A percentile compares a stretch with the other conserved stretches of the same genome.
These are phyloP conservation scores for Eospalax fontanierii DNA, from an alignment of 2,797 vertebrate species.

Conservation along the genomic window DNA sequence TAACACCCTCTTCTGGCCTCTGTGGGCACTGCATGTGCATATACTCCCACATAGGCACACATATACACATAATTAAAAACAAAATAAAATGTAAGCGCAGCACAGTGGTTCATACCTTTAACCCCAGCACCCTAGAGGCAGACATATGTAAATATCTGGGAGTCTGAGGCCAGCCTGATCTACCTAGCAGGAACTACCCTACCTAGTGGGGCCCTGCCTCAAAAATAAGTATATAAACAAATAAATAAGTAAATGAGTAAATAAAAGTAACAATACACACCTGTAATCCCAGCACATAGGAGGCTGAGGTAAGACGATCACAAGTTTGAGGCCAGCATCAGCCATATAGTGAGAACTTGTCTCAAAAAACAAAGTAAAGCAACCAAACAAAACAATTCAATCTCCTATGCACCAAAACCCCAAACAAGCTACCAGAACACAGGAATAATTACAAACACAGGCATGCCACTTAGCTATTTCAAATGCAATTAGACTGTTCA, in stretches of 20 bases:
- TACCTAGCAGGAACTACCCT: too few species aligned
- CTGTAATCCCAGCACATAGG: not conserved
- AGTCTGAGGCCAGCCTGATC: too few species aligned
- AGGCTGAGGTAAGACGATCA: not conserved
- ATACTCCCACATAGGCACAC: not conserved
- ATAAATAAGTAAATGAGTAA: not conserved
- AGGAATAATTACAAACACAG: not conserved
- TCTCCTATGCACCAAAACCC: not conserved
- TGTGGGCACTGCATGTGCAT: not conserved
- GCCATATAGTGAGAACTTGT: not conserved
- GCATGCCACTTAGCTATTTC: not conserved
- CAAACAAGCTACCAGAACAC: not conserved
- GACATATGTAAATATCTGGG: too few species aligned
- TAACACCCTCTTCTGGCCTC: not conserved
- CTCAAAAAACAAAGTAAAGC: not conserved
- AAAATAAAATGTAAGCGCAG: too few species aligned
- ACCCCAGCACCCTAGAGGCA: too few species aligned
- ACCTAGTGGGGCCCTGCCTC: too few species aligned
- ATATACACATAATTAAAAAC: not conserved
- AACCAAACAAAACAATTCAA: not conserved
- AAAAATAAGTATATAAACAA: not conserved
- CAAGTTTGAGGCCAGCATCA: not conserved
- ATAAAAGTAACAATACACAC: not conserved
- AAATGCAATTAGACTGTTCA: slow-evolving; percentile 42
- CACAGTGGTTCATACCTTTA: too few species aligned